Conservation (phyloP, 2,113 vertebrate genomes). For the Podarcis raffonei region DNA sequence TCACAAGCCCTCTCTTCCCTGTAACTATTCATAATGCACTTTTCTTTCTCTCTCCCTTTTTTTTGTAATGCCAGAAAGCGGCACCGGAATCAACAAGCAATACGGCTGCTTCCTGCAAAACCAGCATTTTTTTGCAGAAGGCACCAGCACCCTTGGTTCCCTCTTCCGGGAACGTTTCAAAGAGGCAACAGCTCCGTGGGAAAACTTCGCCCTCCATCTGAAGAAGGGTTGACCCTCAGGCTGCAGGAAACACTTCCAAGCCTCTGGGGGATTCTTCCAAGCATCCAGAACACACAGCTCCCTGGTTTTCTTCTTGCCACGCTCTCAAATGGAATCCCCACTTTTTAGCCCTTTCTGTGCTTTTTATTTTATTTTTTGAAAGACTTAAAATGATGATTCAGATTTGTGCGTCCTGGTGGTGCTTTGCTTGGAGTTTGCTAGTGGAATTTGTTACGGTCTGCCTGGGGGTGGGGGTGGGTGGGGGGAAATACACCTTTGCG, state of each 20-base stretch:
- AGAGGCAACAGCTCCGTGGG: slow-evolving; percentile 47
- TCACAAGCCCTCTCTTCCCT: not conserved
- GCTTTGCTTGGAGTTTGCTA: slow-evolving; percentile 42
- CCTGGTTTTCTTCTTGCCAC: slow-evolving; percentile 48
- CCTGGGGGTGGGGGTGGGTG: too few species aligned
- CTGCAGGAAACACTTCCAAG: slow-evolving; percentile 27
- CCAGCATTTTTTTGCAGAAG: slow-evolving; percentile 28
- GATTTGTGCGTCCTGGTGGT: slow-evolving; percentile 57
- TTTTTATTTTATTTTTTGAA: slow-evolving; percentile 43
- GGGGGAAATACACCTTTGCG: not conserved
- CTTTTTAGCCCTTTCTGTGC: slow-evolving; percentile 74
- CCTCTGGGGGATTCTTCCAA: slow-evolving; percentile 1
- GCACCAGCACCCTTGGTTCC: slow-evolving; percentile 44
- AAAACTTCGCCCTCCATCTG: slow-evolving; percentile 27
- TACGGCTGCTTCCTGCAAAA: slow-evolving; percentile 12
- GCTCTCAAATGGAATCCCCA: slow-evolving; percentile 56
- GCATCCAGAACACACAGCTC: not conserved
- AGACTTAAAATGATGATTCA: slow-evolving; percentile 34
- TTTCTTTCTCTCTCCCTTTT: slow-evolving; percentile 33
- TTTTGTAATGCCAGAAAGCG: slow-evolving; percentile 54
- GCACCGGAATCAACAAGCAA: slow-evolving; percentile 44
- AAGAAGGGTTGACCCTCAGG: slow-evolving; percentile 17
- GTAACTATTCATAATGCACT: slow-evolving; percentile 63
- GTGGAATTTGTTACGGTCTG: not conserved
- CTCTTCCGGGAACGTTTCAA: slow-evolving; percentile 51